phyloP scores from a whole-genome alignment of 1,140 invertebrate species.

The Heliconius hewitsoni region DNA sequence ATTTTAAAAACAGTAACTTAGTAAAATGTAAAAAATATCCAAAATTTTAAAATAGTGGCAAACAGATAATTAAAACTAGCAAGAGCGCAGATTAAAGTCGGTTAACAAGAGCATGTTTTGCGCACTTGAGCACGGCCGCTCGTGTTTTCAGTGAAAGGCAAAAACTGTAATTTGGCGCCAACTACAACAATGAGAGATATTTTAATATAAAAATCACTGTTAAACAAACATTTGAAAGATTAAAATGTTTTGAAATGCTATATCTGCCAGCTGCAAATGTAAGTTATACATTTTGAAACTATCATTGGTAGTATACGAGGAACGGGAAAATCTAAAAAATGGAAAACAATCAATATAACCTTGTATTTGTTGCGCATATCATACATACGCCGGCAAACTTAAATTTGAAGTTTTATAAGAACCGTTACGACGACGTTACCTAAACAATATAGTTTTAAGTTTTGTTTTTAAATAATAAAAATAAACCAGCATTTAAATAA shows the following conservation, averaged over 20 bases:
- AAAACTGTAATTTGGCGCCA: constrained; percentile 36
- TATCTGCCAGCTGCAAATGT: background rate
- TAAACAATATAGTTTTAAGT: too few species aligned
- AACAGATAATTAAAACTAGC: constrained; percentile 27
- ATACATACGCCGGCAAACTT: too few species aligned
- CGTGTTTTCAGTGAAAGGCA: constrained; percentile 31
- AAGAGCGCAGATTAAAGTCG: constrained; percentile 28
- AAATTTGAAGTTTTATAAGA: too few species aligned
- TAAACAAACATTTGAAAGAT: constrained; percentile 21
- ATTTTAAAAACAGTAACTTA: background rate
- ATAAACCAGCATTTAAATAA: too few species aligned
- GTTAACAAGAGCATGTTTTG: constrained; percentile 36
- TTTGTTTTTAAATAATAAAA: too few species aligned
- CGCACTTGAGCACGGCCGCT: constrained; percentile 36
- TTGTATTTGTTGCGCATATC: too few species aligned
- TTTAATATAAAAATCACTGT: constrained; percentile 30
- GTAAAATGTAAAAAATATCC: background rate
- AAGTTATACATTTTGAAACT: background rate
- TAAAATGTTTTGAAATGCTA: constrained; percentile 26
- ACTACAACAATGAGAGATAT: constrained; percentile 28
- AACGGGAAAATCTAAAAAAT: too few species aligned
- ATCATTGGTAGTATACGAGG: background rate
- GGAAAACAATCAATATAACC: too few species aligned
- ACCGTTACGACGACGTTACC: too few species aligned
- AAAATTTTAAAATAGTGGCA: background rate